These are phyloP conservation scores for Scyliorhinus canicula DNA, from an alignment of 2,797 vertebrate species.

Conservation along the genomic window DNA sequence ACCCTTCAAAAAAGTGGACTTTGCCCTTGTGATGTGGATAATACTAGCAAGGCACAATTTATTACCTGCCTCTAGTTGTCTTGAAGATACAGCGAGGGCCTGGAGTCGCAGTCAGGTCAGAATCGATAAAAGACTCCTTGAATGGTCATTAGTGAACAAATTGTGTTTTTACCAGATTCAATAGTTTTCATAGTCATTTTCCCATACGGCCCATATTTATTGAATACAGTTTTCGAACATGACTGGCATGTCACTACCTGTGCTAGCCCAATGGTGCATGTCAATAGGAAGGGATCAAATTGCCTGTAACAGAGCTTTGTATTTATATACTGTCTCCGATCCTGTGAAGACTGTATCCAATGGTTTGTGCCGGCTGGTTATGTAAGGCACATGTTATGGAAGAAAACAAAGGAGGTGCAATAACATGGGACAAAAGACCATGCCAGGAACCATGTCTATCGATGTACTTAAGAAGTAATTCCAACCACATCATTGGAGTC, in stretches of 20 bases:
- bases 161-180: not conserved
- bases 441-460: too few relatives aligned
- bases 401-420: not conserved
- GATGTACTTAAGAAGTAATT: not conserved
- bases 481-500: not conserved
- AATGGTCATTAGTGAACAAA: not conserved
- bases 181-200: not conserved
- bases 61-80: not conserved
- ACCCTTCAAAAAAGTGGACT: too few relatives aligned
- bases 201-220: not conserved
- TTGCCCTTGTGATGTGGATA: not conserved
- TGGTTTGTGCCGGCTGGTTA: not conserved
- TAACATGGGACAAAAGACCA: not conserved
- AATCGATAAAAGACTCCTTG: not conserved
- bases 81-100: not conserved
- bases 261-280: not conserved
- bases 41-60: not conserved
- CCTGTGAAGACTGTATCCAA: not conserved
- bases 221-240: not conserved
- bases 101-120: not conserved
- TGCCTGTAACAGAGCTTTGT: not conserved
- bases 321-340: not conserved
- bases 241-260: not conserved
- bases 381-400: not conserved
- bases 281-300: not conserved